A percentile compares a stretch with the other conserved stretches of the same genome.
Evolutionary conservation across 2,113 vertebrate genomes (phyloP).

Genomic region (Lycaon pictus): DNA sequence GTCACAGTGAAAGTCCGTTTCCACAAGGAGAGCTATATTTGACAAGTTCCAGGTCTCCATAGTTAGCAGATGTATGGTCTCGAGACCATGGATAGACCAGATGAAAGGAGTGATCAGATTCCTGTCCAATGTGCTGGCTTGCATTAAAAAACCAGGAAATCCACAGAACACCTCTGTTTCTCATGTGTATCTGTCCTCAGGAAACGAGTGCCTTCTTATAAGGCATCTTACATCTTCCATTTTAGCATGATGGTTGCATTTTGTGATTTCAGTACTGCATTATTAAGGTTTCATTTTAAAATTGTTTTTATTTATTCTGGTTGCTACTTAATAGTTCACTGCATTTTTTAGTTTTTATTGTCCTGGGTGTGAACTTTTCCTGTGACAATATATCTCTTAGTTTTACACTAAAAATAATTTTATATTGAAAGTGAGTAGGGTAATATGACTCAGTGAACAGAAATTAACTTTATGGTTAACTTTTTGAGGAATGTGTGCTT

Average conservation of each 20-base stretch:
- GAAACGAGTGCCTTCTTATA: background rate
- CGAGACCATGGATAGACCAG: background rate
- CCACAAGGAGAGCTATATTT: background rate
- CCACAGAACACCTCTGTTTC: background rate
- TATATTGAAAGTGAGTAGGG: background rate
- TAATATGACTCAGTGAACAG: slow-evolving; percentile 59
- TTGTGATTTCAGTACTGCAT: background rate
- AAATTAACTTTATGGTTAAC: slow-evolving; percentile 43
- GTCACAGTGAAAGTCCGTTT: background rate
- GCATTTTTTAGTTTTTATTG: slow-evolving; percentile 8
- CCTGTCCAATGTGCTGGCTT: too few species aligned
- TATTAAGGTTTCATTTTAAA: slow-evolving; percentile 4
- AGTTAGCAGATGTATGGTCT: background rate
- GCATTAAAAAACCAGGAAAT: background rate
- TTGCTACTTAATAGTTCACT: slow-evolving; percentile 4
- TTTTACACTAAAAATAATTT: slow-evolving; percentile 47
- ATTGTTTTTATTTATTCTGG: background rate
- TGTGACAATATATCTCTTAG: background rate
- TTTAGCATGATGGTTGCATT: background rate
- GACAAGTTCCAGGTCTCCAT: background rate
- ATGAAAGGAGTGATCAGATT: background rate
- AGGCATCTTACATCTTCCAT: background rate
- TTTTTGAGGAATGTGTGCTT: background rate
- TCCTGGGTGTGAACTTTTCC: slow-evolving; percentile 2
- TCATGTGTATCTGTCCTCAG: background rate